Evolutionary conservation across 2,888 invertebrate species (phyloP), one percentile per base, ranked within the genome.

Genomic region (Agonum fuliginosum): DNA sequence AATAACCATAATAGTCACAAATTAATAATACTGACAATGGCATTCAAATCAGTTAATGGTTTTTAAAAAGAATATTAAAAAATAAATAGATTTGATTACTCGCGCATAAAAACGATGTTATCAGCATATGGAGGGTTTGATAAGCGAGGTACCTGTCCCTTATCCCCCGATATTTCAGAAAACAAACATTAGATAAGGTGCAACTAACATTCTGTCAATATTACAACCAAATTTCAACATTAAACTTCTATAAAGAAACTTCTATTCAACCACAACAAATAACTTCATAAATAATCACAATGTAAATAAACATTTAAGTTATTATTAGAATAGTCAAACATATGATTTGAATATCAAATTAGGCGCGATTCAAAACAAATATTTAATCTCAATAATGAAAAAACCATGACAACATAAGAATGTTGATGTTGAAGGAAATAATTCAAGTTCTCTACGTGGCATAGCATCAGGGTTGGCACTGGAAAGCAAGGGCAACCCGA

Each of bases 101-200:
- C 3, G 48, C 10, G 48, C 48, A 20, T 20, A 20, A 48, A 48
- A 48, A 3, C 20, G 48, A 48, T 48, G 48, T 24, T 54, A 54
- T 54, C 58, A 62, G 10, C 27, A 27, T 27, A 30, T 62, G 17
- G 58, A 62, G 30, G 27, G 58, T 62, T n/a, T 20, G 67, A 67
- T 67, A 67, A 67, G 41, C 27, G 22, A 22, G 62, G 41, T 67
- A 67, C 67, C 67, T 67, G 67, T 67, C 67, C 41, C 24, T 67
- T 67, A 67, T 67, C 67, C 67, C 67, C 22, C 41, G 41, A 20
- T 41, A 20, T 67, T 67, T 67, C n/a, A 37, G 41, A 34, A 58
- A 20, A n/a, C 41, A 67, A 67, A 67, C 37, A 41, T 20, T 67
- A 41, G 67, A 67, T 67, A 67, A 67, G 67, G 62, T 62, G 62